Conservation (phyloP, 1,140 invertebrate species). For the Halyomorpha halys region DNA sequence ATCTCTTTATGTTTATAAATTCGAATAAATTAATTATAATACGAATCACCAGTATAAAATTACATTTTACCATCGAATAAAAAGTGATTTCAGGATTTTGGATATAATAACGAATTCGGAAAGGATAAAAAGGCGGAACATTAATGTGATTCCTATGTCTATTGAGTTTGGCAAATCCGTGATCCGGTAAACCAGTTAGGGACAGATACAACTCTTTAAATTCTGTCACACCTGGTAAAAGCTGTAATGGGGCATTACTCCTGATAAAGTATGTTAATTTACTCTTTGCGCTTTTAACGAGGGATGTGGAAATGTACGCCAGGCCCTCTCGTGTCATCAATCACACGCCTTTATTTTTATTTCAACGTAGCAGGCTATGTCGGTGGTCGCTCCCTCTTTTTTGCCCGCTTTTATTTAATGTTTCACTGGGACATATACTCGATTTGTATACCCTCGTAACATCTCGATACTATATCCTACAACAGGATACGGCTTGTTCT, state of each 20-base stretch:
- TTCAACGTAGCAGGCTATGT: background rate
- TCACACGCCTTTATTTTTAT: background rate
- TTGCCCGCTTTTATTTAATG: too few species aligned
- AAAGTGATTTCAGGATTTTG: too few species aligned
- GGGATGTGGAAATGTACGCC: background rate
- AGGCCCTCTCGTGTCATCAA: background rate
- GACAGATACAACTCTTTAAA: slow-evolving; percentile 7
- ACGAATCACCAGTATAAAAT: too few species aligned
- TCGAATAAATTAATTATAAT: background rate
- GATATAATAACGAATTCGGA: too few species aligned
- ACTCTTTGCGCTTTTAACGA: slow-evolving; percentile 1
- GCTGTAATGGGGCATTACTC: slow-evolving; percentile 8
- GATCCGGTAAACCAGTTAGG: background rate
- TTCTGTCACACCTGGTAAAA: background rate
- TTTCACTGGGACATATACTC: too few species aligned
- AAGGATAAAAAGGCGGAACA: too few species aligned
- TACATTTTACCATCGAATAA: background rate
- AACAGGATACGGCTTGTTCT: too few species aligned
- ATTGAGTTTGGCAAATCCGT: background rate
- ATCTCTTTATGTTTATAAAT: too few species aligned
- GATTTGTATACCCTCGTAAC: too few species aligned
- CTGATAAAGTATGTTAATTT: slow-evolving; percentile 3
- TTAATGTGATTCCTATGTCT: slow-evolving; percentile 4
- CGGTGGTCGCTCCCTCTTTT: background rate
- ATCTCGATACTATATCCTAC: too few species aligned